Base-by-base conservation (phyloP, 2,113 vertebrate species). In the Nycticryphes semicollaris region DNA sequence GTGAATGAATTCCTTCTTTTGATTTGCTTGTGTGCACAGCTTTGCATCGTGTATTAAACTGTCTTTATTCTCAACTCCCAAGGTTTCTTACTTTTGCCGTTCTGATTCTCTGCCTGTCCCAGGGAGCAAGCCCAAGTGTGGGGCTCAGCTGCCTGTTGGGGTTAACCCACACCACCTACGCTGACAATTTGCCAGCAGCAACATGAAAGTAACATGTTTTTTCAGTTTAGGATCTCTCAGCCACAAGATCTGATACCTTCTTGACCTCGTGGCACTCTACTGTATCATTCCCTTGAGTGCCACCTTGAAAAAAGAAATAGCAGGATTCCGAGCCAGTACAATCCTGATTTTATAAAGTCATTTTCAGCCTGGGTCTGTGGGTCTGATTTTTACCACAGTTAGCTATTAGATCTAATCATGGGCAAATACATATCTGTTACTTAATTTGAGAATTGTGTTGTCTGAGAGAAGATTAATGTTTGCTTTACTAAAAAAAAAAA, bases 121-220 rank as follows among this genome's bases (percentile, higher is more conserved):
- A 76, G 12, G 33, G 11, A 56, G 41, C 1, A 5, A 48, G 25
- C 9, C 6, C 19, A 0, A 0, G 53, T 56, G 25, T 17, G 24
- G 37, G 14, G n/a, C 39, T 81, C 35, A 77, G 70, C 22, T 48
- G 69, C n/a, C 25, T 8, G 2, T 57, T 72, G 45, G 10, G 25
- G 7, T 86, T n/a, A 86, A 47, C n/a, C 21, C n/a, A 9, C 18
- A 60, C 1, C n/a, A 47, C 50, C 24, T 47, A 24, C 28, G 5
- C 17, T 33, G 41, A 63, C 31, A 43, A 4, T 74, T 74, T 51
- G 10, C 24, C 24, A 27, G 28, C 14, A 31, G 41, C 19, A 73
- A 56, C 17, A 6, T 21, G n/a, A 37, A 77, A 72, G 16, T 76
- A 76, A 27, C 7, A 27, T 8, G 1, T 75, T 50, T 41, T 87